These are phyloP conservation scores for Meteorus colon DNA, from an alignment of 2,888 invertebrate genomes.

Conservation along the genomic window DNA sequence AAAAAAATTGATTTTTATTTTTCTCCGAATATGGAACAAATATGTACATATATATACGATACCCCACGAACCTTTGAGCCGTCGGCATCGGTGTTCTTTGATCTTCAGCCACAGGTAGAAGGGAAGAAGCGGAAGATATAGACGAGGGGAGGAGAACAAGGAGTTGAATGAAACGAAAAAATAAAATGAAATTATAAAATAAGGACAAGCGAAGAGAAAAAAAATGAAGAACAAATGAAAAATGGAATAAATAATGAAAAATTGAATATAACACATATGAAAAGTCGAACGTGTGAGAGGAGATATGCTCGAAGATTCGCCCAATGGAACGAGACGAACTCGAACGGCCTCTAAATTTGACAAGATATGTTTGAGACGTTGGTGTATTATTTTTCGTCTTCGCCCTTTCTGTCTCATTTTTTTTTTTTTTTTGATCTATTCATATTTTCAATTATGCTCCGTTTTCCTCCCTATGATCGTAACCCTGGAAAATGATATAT, in stretches of 20 bases:
- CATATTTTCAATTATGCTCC: no score
- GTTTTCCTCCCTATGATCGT: conserved; percentile 18
- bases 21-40: conserved; percentile 29
- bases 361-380: conserved; percentile 61
- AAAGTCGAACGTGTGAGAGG: conserved; percentile 14
- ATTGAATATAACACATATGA: conserved; percentile 14
- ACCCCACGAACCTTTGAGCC: conserved; percentile 67
- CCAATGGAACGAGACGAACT: conserved; percentile 54
- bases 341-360: conserved; percentile 62
- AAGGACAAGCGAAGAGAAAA: conserved; percentile 7
- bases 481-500: conserved; percentile 2
- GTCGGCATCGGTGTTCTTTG: conserved; percentile 55
- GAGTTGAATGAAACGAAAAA: conserved; percentile 12
- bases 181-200: conserved; percentile 40
- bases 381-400: conserved; percentile 53
- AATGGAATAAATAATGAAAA: conserved; percentile 29
- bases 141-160: conserved; percentile 33
- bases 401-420: conserved; percentile 22
- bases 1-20: conserved; percentile 15
- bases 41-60: conserved; percentile 58
- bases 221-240: background rate
- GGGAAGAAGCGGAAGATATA: conserved; percentile 31
- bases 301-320: conserved; percentile 36
- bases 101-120: conserved; percentile 55
- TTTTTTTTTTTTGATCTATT: background rate